Percentiles rank a stretch among this genome's conserved stretches.
These are phyloP conservation scores for Cactoblastis cactorum DNA, from an alignment of 2,888 invertebrate genomes.

Conservation along the genomic window DNA sequence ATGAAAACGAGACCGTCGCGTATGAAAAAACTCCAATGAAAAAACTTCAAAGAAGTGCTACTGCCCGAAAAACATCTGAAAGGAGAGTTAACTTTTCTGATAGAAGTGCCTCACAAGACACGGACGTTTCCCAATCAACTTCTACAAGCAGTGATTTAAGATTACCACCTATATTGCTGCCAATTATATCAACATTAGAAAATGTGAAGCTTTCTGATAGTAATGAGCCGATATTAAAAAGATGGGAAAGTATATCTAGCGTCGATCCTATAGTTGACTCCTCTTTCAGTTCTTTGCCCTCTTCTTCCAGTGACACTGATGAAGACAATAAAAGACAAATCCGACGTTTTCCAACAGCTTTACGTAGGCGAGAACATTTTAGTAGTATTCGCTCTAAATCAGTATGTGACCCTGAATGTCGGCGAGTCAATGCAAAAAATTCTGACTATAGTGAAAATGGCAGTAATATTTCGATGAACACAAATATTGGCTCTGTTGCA, in stretches of 20 bases:
- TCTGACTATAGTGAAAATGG: constrained; percentile 64
- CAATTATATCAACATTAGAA: constrained; percentile 83
- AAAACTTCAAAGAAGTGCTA: constrained; percentile 68
- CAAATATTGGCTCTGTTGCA: constrained; percentile 62
- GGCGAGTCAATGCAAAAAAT: constrained; percentile 47
- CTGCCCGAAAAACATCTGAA: constrained; percentile 63
- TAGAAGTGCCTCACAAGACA: constrained; percentile 80
- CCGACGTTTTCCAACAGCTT: constrained; percentile 62
- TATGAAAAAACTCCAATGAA: constrained; percentile 42
- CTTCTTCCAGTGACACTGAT: constrained; percentile 71
- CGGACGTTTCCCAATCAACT: constrained; percentile 80
- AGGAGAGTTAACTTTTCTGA: constrained; percentile 76
- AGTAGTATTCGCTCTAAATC: constrained; percentile 67
- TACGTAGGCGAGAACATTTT: constrained; percentile 62
- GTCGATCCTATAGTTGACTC: constrained; percentile 85
- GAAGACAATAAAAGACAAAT: constrained; percentile 60
- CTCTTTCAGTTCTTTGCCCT: constrained; percentile 80
- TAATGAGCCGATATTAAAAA: constrained; percentile 62
- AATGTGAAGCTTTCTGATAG: constrained; percentile 64
- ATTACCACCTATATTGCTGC: constrained; percentile 85
- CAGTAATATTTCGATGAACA: constrained; percentile 67
- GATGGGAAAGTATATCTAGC: constrained; percentile 84
- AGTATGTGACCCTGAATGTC: constrained; percentile 71
- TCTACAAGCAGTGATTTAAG: constrained; percentile 81
- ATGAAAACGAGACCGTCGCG: constrained; percentile 37